Percentiles rank a stretch among this genome's conserved stretches.
Evolutionary conservation across 1,140 invertebrate genomes (phyloP).

Genomic region (Drosophila parvula): DNA sequence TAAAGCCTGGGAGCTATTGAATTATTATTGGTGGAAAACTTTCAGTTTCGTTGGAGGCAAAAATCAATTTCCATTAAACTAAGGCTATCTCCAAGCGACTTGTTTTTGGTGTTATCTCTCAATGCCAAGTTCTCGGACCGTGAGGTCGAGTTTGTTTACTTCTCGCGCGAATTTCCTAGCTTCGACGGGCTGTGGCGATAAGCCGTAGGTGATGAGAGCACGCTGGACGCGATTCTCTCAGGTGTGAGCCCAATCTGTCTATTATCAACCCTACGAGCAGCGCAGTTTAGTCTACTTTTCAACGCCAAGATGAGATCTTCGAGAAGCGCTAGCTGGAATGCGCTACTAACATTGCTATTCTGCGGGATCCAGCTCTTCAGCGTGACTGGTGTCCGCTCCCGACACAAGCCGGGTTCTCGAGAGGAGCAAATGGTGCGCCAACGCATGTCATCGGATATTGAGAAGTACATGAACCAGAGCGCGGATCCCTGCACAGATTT

Average conservation of each 20-base stretch:
- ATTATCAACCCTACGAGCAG: conserved; percentile 8
- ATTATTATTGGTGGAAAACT: not conserved
- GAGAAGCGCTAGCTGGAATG: conserved; percentile 13
- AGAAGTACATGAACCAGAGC: conserved; percentile 89
- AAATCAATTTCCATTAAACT: not conserved
- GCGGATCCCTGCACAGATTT: conserved; percentile 95
- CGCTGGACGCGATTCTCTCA: conserved; percentile 62
- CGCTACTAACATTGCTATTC: conserved; percentile 14
- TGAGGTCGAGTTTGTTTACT: conserved; percentile 66
- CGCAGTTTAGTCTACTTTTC: conserved; percentile 52
- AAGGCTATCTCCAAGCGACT: conserved; percentile 3
- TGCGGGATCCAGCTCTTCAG: not conserved
- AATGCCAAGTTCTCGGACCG: conserved; percentile 46
- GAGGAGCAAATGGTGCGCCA: conserved; percentile 48
- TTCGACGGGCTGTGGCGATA: conserved; percentile 40
- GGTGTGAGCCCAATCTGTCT: conserved; percentile 49
- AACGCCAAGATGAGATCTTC: conserved; percentile 66
- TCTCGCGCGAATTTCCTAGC: conserved; percentile 23
- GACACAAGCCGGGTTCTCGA: conserved; percentile 11
- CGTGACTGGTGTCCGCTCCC: conserved; percentile 11
- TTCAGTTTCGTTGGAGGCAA: not conserved
- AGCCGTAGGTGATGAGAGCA: conserved; percentile 43
- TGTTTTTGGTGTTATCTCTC: conserved; percentile 15
- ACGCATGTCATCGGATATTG: conserved; percentile 86
- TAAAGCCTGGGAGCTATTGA: not conserved